phyloP scores from a whole-genome alignment of 2,888 invertebrate species.

The Caenorhabditis japonica region DNA sequence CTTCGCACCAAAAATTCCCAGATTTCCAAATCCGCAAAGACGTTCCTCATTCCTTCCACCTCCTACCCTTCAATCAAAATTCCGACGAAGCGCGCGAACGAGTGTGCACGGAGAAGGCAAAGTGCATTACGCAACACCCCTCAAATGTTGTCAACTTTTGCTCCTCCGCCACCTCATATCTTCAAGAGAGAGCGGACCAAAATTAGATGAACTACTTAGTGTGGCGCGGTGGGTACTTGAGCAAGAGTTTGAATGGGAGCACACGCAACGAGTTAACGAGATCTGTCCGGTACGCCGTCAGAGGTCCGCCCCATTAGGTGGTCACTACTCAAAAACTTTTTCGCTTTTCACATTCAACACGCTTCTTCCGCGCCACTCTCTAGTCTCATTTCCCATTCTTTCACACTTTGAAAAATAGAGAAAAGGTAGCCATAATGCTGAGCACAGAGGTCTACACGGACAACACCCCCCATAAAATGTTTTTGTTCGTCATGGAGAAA shows the following conservation, averaged over 20 bases:
- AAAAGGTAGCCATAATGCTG: no score
- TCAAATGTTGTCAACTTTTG: constrained; percentile 11
- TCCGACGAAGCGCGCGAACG: no score
- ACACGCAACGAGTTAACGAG: constrained; percentile 52
- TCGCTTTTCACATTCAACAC: not conserved
- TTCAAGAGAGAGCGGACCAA: constrained; percentile 9
- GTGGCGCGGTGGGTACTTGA: constrained; percentile 28
- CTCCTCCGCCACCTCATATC: constrained; percentile 20
- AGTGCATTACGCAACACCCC: constrained; percentile 54
- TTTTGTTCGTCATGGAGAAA: constrained; percentile 46
- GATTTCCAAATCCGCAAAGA: no score
- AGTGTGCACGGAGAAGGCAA: constrained; percentile 27
- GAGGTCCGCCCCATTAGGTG: constrained; percentile 9
- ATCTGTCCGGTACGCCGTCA: constrained; percentile 15
- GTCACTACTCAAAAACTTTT: not conserved
- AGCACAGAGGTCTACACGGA: no score
- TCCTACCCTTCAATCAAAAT: no score
- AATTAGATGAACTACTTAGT: constrained; percentile 60
- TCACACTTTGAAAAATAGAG: constrained; percentile 2
- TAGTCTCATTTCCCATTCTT: not conserved
- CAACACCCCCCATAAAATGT: constrained; percentile 41
- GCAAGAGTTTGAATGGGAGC: constrained; percentile 22
- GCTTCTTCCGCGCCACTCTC: not conserved
- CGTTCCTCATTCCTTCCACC: no score
- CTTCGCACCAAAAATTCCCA: no score